Evolutionary conservation across 2,888 invertebrate genomes (phyloP), one percentile per base, ranked within the genome.

Genomic region (Meghimatium bilineatum): DNA sequence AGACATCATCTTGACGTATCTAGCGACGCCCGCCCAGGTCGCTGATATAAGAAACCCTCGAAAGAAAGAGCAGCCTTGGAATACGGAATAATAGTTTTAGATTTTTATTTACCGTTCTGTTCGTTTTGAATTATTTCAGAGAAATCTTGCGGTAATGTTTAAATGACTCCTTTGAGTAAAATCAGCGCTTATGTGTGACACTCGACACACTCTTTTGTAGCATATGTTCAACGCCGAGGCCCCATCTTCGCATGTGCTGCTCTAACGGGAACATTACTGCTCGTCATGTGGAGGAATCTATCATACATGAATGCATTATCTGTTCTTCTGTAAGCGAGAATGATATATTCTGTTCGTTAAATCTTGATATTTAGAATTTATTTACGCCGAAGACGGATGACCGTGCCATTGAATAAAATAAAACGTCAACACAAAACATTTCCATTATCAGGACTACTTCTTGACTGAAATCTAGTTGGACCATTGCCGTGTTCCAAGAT

Each of bases 11-110:
- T 74, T 74, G 74, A 49, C 74, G 52, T 49, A n/a, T 5, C 34
- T 12, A 49, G 26, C 32, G 12, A 12, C 74, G 74, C 49, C 74
- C 74, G 74, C 74, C 74, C 74, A 74, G 49, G 74, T 23, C 29
- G 74, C 74, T 49, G 74, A 74, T 49, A 74, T 52, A 20, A 52
- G 74, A 52, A 74, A 74, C 29, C 49, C 20, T 49, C 74, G n/a
- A n/a, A 49, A 74, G 32, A 74, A 49, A 29, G 74, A 44, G 74
- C 74, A 29, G 32, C 74, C n/a, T n/a, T 44, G 74, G 74, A 44
- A n/a, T 44, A 10, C 20, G 52, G n/a, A 49, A 49, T n/a, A 49
- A 74, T 74, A 32, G 44, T 32, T 38, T 3, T 23, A 49, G n/a
- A 49, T n/a, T 74, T 74, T 74, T 6, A 74, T 44, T 74, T 74